Percentiles rank a stretch among this genome's conserved stretches.
These are phyloP conservation scores for Protula sp. DNA, from an alignment of 2,888 invertebrate species.

Conservation along the genomic window DNA sequence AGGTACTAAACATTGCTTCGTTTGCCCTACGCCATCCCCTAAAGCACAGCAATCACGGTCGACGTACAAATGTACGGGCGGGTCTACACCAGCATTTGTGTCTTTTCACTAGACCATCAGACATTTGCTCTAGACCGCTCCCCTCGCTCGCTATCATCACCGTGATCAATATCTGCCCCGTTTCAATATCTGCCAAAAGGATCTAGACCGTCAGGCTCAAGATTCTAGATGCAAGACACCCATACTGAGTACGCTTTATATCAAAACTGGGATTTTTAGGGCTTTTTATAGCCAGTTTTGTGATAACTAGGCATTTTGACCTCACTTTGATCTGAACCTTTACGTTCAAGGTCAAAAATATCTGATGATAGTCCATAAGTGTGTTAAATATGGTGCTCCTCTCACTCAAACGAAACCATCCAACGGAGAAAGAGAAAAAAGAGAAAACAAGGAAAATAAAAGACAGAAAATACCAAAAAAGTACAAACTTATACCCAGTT, in stretches of 20 bases:
- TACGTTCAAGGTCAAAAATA: too few relatives aligned
- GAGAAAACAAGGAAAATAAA: too few relatives aligned
- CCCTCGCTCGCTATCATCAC: conserved; percentile 24
- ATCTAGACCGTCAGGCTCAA: conserved; percentile 19
- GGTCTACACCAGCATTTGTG: conserved; percentile 14
- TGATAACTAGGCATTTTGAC: neutral
- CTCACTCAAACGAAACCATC: too few relatives aligned
- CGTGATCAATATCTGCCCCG: neutral
- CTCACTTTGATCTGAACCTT: too few relatives aligned
- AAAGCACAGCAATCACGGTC: conserved; percentile 32
- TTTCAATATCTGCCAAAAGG: conserved; percentile 28
- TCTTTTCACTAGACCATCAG: conserved; percentile 18
- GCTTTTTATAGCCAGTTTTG: neutral
- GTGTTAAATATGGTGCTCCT: too few relatives aligned
- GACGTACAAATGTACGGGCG: conserved; percentile 28
- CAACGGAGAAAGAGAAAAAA: too few relatives aligned
- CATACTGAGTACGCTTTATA: too few relatives aligned
- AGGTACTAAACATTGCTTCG: neutral
- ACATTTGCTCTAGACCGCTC: conserved; percentile 19
- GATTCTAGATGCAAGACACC: too few relatives aligned
- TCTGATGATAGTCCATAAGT: too few relatives aligned
- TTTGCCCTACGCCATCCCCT: neutral
- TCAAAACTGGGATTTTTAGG: too few relatives aligned
- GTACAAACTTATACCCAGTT: too few relatives aligned
- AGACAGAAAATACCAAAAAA: too few relatives aligned